Percentiles rank a stretch among this genome's conserved stretches.
These are phyloP conservation scores for Rhogogaster chlorosoma DNA, from an alignment of 2,888 invertebrate genomes.

Conservation along the genomic window DNA sequence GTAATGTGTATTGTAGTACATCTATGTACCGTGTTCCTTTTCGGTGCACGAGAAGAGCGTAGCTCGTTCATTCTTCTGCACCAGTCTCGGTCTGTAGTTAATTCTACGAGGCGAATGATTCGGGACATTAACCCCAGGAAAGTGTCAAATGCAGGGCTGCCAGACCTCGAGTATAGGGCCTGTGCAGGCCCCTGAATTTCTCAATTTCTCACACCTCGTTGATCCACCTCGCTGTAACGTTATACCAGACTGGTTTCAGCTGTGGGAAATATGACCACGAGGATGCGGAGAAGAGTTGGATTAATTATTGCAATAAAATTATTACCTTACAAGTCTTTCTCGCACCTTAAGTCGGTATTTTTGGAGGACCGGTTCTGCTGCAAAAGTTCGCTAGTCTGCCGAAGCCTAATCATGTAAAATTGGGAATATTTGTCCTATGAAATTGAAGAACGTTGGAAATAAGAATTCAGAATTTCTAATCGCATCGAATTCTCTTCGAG, in stretches of 20 bases:
- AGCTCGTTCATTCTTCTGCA: neutral
- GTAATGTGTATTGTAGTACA: neutral
- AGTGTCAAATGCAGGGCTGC: slow-evolving; percentile 37
- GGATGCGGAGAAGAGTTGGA: neutral
- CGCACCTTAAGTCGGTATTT: neutral
- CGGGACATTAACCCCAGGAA: slow-evolving; percentile 42
- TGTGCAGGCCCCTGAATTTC: slow-evolving; percentile 16
- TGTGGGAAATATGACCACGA: slow-evolving; percentile 31
- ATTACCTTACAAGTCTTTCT: neutral
- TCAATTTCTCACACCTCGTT: slow-evolving; percentile 50
- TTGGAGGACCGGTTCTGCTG: no score
- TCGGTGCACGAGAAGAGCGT: neutral
- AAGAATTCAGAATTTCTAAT: no score
- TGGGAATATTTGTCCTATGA: no score
- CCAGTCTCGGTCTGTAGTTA: slow-evolving; percentile 29
- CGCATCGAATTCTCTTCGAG: neutral
- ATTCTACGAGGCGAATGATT: slow-evolving; percentile 53
- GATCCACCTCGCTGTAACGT: slow-evolving; percentile 34
- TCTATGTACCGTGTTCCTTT: neutral
- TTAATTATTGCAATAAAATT: neutral
- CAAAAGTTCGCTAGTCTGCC: no score
- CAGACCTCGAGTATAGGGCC: neutral
- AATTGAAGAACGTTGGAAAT: no score
- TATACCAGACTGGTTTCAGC: slow-evolving; percentile 33
- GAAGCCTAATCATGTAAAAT: no score